Evolutionary conservation across 2,888 invertebrate species (phyloP).

Genomic region (Himalopsyche japonica): DNA sequence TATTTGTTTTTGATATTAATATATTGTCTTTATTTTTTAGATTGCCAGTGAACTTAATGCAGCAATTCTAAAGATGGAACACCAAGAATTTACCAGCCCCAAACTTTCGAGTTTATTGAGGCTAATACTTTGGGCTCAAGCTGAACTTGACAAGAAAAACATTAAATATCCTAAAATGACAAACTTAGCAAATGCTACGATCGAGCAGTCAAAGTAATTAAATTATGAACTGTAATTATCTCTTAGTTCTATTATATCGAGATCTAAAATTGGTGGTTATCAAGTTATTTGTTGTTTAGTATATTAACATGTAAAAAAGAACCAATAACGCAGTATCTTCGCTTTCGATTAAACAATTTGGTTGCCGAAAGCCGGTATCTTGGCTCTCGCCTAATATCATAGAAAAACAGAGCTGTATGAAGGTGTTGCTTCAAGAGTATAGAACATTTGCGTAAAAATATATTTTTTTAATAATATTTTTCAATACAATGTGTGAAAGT

Average conservation of each 20-base stretch:
- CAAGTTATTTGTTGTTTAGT: not conserved
- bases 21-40: slow-evolving; percentile 51
- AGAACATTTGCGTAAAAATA: too few species aligned
- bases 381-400: too few species aligned
- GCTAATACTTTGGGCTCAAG: slow-evolving; percentile 94
- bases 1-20: not conserved
- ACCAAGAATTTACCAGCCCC: slow-evolving; percentile 87
- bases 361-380: too few species aligned
- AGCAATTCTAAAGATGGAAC: slow-evolving; percentile 93
- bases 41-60: slow-evolving; percentile 97
- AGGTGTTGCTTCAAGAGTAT: too few species aligned
- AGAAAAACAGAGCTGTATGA: too few species aligned
- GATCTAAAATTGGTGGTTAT: not conserved
- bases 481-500: too few species aligned
- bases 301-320: not conserved
- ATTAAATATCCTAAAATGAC: slow-evolving; percentile 96
- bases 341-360: not conserved
- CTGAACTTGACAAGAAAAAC: slow-evolving; percentile 91
- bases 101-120: slow-evolving; percentile 89
- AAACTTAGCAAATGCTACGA: slow-evolving; percentile 82
- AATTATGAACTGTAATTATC: not conserved
- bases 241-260: not conserved
- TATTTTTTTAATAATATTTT: too few species aligned
- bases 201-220: slow-evolving; percentile 71
- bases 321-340: not conserved